phyloP scores from a whole-genome alignment of 1,140 invertebrate genomes.

The Polypedilum vanderplanki region DNA sequence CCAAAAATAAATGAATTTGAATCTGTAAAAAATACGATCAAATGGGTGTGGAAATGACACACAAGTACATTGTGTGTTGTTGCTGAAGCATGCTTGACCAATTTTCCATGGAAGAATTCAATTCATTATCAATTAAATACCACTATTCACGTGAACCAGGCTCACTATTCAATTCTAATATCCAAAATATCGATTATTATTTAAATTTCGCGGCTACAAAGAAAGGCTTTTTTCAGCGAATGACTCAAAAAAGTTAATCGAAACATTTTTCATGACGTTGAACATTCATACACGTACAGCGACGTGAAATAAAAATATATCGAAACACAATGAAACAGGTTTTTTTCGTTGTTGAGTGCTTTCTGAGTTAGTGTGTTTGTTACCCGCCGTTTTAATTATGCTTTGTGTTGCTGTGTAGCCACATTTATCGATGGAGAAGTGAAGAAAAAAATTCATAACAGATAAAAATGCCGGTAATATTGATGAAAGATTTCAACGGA shows the following conservation, averaged over 20 bases:
- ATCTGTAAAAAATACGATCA: background rate
- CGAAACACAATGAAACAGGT: conserved; percentile 15
- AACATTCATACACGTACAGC: conserved; percentile 3
- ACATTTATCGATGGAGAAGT: background rate
- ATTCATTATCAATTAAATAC: background rate
- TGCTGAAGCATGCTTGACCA: conserved; percentile 24
- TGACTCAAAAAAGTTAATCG: background rate
- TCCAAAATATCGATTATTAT: conserved; percentile 8
- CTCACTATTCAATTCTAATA: background rate
- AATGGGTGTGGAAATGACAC: background rate
- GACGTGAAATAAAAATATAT: background rate
- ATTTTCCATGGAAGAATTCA: background rate
- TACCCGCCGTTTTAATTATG: background rate
- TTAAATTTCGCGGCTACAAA: background rate
- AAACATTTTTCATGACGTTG: background rate
- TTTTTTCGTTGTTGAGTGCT: conserved; percentile 3
- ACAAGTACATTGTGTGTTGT: background rate
- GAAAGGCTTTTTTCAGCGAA: background rate
- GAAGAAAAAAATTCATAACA: conserved; percentile 9
- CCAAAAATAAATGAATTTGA: background rate
- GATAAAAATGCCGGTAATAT: background rate
- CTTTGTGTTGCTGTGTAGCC: background rate
- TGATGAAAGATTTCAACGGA: conserved; percentile 11
- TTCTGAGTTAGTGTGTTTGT: background rate
- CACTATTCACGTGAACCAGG: background rate